Evolutionary conservation across 2,113 vertebrate genomes (phyloP), one percentile per base, ranked within the genome.

Genomic region (Neogale vison): DNA sequence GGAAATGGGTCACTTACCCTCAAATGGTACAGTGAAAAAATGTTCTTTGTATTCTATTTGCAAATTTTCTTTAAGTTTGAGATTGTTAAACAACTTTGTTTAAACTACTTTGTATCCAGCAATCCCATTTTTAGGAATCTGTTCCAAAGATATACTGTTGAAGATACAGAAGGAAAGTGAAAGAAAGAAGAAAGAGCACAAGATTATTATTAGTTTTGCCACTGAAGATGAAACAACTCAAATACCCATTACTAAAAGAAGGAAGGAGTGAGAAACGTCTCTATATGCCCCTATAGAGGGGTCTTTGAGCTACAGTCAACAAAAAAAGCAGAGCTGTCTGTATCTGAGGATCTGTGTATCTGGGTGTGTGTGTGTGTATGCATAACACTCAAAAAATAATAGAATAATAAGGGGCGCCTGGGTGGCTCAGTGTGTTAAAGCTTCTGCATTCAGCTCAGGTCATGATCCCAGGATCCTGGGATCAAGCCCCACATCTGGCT

Each of bases 101-200:
- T 88, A 7, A 96, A 55, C 63, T 63, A 82, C 20, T 81, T 10
- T 93, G 29, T 72, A 97, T 82, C 31, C 12, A 88, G 24, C 23
- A 97, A 85, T 74, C 17, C 50, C 15, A 77, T 88, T 96, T 97
- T 95, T 52, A 87, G 55, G 67, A 95, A 82, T 45, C 61, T 61
- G 50, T 96, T 87, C 29, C 12, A 95, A 85, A 95, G 61, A 71
- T 31, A 92, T 45, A 71, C n/a, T 77, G n/a, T 67, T 93, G 77
- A 86, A 74, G 90, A 80, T 31, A 83, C 0, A 71, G 39, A 88
- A 52, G 10, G 61, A 50, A 83, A 29, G 24, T 17, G 39, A 85
- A 20, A 50, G 7, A 36, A 67, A 50, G 11, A 50, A 67, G 9
- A 61, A 72, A 72, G 59, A 61, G 20, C 36, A 86, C 9, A 76